phyloP scores from a whole-genome alignment of 1,140 invertebrate genomes.

The Ylistrum balloti region DNA sequence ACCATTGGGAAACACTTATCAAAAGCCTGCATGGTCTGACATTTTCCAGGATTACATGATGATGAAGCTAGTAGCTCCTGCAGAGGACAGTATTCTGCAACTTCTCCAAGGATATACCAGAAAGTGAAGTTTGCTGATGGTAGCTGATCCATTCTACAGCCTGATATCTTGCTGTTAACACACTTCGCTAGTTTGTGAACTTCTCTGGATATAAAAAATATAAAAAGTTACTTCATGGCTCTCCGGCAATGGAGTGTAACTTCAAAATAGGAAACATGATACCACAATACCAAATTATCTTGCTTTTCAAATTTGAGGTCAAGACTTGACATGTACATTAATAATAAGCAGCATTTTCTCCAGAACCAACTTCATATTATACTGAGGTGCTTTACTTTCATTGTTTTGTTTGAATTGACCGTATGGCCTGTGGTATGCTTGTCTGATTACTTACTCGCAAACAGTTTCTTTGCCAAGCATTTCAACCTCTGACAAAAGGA shows the following conservation, averaged over 20 bases:
- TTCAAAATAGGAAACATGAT: too few species aligned
- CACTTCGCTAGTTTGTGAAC: neutral
- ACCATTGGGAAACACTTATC: neutral
- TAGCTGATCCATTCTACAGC: slow-evolving; percentile 1
- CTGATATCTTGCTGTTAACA: neutral
- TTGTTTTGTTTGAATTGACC: too few species aligned
- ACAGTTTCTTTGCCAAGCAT: neutral
- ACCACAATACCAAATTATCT: too few species aligned
- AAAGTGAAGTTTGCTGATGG: neutral
- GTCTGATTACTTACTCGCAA: neutral
- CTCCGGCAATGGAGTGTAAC: too few species aligned
- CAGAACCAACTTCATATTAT: too few species aligned
- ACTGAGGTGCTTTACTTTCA: too few species aligned
- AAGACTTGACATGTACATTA: too few species aligned
- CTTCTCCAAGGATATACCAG: neutral
- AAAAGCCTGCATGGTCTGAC: neutral
- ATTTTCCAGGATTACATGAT: neutral
- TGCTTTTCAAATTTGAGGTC: too few species aligned
- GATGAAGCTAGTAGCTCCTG: neutral
- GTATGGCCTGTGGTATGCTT: too few species aligned
- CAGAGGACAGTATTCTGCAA: neutral
- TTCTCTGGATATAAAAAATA: neutral
- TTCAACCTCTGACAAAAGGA: neutral
- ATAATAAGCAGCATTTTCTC: too few species aligned
- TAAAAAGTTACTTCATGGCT: too few species aligned